These are phyloP conservation scores for Nephrotoma guestfalica DNA, from an alignment of 2,888 invertebrate genomes.

Conservation along the genomic window DNA sequence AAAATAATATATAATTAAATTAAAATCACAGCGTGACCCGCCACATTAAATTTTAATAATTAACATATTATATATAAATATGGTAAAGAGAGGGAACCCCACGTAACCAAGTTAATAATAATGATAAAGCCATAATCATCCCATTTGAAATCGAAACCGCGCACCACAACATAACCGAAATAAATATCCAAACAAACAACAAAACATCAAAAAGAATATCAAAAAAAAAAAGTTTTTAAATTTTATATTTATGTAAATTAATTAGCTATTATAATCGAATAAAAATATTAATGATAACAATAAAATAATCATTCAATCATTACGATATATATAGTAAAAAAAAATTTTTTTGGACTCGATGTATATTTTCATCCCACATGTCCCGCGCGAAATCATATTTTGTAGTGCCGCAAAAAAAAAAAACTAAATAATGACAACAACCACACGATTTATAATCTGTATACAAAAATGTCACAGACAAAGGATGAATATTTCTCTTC, in stretches of 20 bases:
- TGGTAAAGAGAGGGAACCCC: not conserved
- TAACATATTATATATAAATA: not conserved
- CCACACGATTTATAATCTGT: not conserved
- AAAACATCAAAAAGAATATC: not conserved
- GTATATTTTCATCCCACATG: not conserved
- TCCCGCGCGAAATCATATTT: not conserved
- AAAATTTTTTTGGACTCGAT: not conserved
- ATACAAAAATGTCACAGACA: not conserved
- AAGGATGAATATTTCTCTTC: not conserved
- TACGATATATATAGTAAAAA: not conserved
- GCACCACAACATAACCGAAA: not conserved
- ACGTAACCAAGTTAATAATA: too few species aligned
- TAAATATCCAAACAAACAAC: not conserved
- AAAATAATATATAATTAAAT: not conserved
- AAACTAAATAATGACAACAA: not conserved
- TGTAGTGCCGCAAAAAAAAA: not conserved
- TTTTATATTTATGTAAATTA: not conserved
- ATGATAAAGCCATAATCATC: not conserved
- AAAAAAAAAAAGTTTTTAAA: not conserved
- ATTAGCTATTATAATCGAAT: not conserved
- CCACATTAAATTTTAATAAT: not conserved
- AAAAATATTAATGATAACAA: not conserved
- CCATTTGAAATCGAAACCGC: not conserved
- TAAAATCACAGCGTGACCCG: not conserved
- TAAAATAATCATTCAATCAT: not conserved